Evolutionary conservation across 2,113 vertebrate species (phyloP).

Genomic region (Danio rerio): DNA sequence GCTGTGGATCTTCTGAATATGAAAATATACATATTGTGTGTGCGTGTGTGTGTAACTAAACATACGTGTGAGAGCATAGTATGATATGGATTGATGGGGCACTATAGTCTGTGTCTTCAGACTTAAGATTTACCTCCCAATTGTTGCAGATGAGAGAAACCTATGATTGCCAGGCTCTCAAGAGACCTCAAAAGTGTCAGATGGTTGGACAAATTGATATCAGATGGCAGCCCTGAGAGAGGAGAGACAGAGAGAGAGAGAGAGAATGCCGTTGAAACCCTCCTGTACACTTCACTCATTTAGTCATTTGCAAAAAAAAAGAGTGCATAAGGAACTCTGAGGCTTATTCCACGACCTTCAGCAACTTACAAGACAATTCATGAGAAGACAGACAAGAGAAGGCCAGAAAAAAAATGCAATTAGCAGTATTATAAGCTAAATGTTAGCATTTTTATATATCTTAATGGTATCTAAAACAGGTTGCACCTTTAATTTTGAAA

Average conservation of each 20-base stretch:
- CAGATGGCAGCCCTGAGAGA: slow-evolving; percentile 20
- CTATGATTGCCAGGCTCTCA: slow-evolving; percentile 37
- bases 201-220: slow-evolving; percentile 55
- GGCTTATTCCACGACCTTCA: slow-evolving; percentile 7
- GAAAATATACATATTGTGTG: background rate
- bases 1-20: slow-evolving; percentile 23
- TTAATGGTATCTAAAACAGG: too few relatives aligned
- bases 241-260: background rate
- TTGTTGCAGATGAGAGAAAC: slow-evolving; percentile 22
- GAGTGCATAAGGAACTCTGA: background rate
- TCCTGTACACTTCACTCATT: slow-evolving; percentile 5
- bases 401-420: too few relatives aligned
- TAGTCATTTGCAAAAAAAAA: too few relatives aligned
- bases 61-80: too few relatives aligned
- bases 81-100: background rate
- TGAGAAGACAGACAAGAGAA: too few relatives aligned
- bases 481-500: too few relatives aligned
- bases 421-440: too few relatives aligned
- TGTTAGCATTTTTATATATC: too few relatives aligned
- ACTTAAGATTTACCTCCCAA: background rate
- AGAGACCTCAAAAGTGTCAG: slow-evolving; percentile 47
- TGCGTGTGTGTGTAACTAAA: too few relatives aligned
- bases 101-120: background rate
- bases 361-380: background rate
- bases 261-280: slow-evolving; percentile 25